Evolutionary conservation across 2,113 vertebrate species (phyloP), one percentile per base, ranked within the genome.

Genomic region (Thunnus thynnus): DNA sequence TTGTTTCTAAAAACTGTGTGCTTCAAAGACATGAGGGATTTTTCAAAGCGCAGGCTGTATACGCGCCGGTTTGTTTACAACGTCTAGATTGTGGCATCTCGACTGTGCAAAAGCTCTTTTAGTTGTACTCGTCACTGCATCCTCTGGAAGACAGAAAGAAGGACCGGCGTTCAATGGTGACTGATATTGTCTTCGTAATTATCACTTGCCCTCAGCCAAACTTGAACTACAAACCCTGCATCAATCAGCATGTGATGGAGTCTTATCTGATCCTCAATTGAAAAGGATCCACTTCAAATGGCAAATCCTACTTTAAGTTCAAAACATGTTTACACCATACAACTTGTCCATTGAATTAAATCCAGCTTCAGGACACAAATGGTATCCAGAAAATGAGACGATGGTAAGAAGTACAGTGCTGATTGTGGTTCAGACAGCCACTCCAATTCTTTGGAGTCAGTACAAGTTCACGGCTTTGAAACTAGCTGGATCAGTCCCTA

Each of bases 391-490:
- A 41, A 41, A 9, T 41, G 36, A 41, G 5, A 41, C 36, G 9
- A 41, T 41, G 41, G 7, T n/a, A 6, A 51, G n/a, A 44, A 32
- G 22, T 5, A 1, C 16, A 9, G 48, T 16, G 14, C 25, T 14
- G 22, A 75, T 5, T 0, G 1, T 44, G 30, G 64, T 27, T 65
- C 52, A 56, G 25, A 67, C 27, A 27, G 13, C 14, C 18, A 6
- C 48, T 50, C 55, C 9, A 17, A 14, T 54, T 16, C 1, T 25
- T 65, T 46, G 30, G 66, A 74, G 36, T 64, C 30, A 5, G 18
- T 13, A 74, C 84, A 92, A 91, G 90, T 88, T 92, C 85, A 92
- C 30, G 78, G 78, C 82, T 82, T 67, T 73, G 52, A 65, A 86
- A 58, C 58, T 70, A 71, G 55, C 77, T 60, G 68, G 81, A 76